phyloP scores from a whole-genome alignment of 2,113 vertebrate species.

The Cyprichromis sp. region DNA sequence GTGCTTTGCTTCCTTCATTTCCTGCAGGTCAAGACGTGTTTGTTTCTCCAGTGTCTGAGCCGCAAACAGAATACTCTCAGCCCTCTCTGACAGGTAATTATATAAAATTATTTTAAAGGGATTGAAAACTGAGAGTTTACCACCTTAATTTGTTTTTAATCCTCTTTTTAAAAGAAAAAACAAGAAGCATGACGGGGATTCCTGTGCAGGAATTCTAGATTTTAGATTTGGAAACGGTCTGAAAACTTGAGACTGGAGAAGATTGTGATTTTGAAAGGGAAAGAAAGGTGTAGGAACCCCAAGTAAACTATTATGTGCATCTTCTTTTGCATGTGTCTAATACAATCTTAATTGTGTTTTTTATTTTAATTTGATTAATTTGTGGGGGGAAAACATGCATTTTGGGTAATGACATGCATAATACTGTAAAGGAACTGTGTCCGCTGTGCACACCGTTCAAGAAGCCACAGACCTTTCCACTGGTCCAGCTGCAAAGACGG shows the following conservation, averaged over 20 bases:
- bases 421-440: neutral
- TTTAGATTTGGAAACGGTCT: neutral
- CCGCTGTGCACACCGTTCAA: neutral
- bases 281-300: neutral
- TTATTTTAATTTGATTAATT: neutral
- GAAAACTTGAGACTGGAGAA: neutral
- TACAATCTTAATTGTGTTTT: neutral
- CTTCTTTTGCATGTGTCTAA: neutral
- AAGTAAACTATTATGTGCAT: neutral
- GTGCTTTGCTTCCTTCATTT: neutral
- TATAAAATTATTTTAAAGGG: neutral
- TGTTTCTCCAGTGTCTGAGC: neutral
- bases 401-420: neutral
- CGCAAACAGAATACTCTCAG: neutral
- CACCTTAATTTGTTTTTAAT: neutral
- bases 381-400: rapidly evolving
- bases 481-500: neutral
- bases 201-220: neutral
- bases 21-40: neutral
- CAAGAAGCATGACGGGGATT: rapidly evolving
- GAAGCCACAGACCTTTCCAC: neutral
- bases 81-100: neutral
- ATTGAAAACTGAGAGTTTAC: neutral
- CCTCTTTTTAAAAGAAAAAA: neutral
- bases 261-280: neutral